These are phyloP conservation scores for Aleiodes alternator DNA, from an alignment of 2,888 invertebrate genomes.

Conservation along the genomic window DNA sequence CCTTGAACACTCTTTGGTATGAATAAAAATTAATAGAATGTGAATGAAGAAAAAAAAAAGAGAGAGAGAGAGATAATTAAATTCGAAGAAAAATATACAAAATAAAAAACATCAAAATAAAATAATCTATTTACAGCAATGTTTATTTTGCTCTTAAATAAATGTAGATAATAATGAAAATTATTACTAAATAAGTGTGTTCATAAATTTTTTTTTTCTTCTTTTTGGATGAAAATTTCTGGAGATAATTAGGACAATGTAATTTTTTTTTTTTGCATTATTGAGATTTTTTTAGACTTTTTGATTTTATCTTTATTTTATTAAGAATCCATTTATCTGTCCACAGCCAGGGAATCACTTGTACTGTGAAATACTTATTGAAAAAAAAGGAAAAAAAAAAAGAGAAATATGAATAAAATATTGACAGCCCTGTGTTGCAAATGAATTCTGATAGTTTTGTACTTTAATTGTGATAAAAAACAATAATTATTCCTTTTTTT, in stretches of 20 bases:
- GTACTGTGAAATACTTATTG: slow-evolving; percentile 46
- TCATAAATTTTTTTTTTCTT: no score
- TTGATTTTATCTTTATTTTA: not conserved
- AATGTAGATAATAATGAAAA: slow-evolving; percentile 53
- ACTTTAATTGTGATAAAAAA: no score
- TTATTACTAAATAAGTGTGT: slow-evolving; percentile 4
- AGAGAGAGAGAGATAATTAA: slow-evolving; percentile 25
- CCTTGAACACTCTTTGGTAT: slow-evolving; percentile 44
- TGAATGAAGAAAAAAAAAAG: slow-evolving; percentile 49
- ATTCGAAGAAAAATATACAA: slow-evolving; percentile 62
- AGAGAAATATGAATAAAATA: no score
- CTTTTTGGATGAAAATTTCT: no score
- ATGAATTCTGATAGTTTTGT: no score
- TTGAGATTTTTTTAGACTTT: slow-evolving; percentile 27
- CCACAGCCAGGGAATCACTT: slow-evolving; percentile 47
- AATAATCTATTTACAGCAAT: slow-evolving; percentile 72
- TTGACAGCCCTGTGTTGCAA: no score
- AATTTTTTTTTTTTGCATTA: slow-evolving; percentile 31
- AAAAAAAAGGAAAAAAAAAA: slow-evolving; percentile 43
- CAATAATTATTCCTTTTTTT: no score
- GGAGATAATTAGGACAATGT: slow-evolving; percentile 4
- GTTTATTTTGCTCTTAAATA: slow-evolving; percentile 67
- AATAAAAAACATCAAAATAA: slow-evolving; percentile 44
- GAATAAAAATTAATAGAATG: not conserved
- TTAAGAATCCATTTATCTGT: slow-evolving; percentile 61